Percentiles rank a stretch among this genome's conserved stretches.
phyloP scores from a whole-genome alignment of 2,888 invertebrate species.

The Nipponacmea schrenckii region DNA sequence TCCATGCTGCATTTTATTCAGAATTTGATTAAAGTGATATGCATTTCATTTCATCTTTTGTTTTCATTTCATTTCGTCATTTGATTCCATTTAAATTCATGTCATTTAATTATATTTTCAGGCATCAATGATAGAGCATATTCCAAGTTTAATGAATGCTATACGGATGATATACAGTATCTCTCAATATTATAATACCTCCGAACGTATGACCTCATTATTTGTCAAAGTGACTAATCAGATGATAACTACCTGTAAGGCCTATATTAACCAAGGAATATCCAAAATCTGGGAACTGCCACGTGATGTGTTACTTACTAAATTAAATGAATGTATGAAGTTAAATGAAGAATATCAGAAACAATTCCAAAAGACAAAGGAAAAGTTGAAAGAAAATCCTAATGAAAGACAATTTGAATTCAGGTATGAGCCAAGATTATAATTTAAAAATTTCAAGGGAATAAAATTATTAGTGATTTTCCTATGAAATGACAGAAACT shows the following conservation, averaged over 20 bases:
- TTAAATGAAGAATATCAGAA: constrained; percentile 86
- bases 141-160: constrained; percentile 89
- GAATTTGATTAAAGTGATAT: no score
- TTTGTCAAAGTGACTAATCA: constrained; percentile 99
- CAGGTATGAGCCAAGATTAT: constrained; percentile 60
- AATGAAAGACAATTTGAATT: constrained; percentile 87
- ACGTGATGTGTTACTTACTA: constrained; percentile 76
- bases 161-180: constrained; percentile 93
- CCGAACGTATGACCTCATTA: constrained; percentile 92
- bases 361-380: constrained; percentile 77
- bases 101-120: constrained; percentile 62
- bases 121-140: constrained; percentile 88
- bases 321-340: constrained; percentile 86
- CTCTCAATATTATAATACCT: constrained; percentile 95
- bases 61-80: no score
- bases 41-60: no score
- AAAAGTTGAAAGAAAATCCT: constrained; percentile 76
- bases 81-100: no score
- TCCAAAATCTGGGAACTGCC: constrained; percentile 91
- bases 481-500: neutral
- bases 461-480: neutral
- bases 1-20: no score
- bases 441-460: no score
- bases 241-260: constrained; percentile 96
- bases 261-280: constrained; percentile 81